These are phyloP conservation scores for Acipenser oxyrinchus DNA, from an alignment of 2,797 vertebrate species.

Conservation along the genomic window DNA sequence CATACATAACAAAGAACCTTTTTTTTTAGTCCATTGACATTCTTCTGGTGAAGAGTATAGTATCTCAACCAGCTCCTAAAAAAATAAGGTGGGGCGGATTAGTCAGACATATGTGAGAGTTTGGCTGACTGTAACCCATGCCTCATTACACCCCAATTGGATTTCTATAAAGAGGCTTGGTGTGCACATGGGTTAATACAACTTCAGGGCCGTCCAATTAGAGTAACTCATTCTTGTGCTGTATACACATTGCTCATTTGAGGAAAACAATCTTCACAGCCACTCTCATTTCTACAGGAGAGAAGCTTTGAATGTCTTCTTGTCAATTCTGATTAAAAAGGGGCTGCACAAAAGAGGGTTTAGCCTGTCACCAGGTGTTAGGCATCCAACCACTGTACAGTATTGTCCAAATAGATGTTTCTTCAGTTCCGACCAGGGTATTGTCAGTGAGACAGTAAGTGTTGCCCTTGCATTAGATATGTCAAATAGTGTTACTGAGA, in stretches of 20 bases:
- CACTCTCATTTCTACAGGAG: not conserved
- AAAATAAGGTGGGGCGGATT: too few relatives aligned
- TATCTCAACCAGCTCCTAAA: not conserved
- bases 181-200: conserved; percentile 6
- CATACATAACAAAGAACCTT: too few relatives aligned
- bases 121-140: not conserved
- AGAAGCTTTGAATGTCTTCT: not conserved
- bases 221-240: not conserved
- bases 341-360: too few relatives aligned
- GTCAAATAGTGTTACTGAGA: not conserved
- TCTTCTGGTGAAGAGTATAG: too few relatives aligned
- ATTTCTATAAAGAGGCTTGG: conserved; percentile 6
- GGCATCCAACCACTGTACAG: not conserved
- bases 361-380: not conserved
- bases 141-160: conserved; percentile 10
- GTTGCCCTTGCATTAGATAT: not conserved
- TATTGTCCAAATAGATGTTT: not conserved
- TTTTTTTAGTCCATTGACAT: too few relatives aligned
- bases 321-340: not conserved
- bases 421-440: not conserved
- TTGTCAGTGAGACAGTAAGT: not conserved
- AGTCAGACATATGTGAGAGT: not conserved
- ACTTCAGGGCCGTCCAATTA: not conserved
- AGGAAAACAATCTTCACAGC: not conserved
- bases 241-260: not conserved